Conservation (phyloP, 1,140 invertebrate species). For the Chlorops oryzae region DNA sequence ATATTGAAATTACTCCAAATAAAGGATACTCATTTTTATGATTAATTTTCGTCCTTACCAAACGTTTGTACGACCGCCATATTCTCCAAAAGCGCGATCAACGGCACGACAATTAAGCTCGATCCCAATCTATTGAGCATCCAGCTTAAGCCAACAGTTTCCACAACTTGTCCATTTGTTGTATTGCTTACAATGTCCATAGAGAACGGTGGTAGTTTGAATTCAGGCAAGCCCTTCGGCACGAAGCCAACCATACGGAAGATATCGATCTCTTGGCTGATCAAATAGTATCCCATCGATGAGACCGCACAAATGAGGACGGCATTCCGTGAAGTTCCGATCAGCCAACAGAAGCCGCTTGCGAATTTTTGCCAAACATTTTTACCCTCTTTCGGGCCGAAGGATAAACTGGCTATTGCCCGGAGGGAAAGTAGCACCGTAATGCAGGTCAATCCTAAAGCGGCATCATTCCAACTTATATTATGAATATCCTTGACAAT, state of each 20-base stretch:
- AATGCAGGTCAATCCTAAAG: constrained; percentile 67
- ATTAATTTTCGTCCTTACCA: no score
- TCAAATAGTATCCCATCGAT: constrained; percentile 54
- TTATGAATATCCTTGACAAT: constrained; percentile 59
- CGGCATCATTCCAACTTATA: constrained; percentile 61
- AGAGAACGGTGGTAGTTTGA: constrained; percentile 62
- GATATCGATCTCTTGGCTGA: constrained; percentile 25
- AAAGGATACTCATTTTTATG: background rate
- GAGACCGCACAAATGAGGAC: constrained; percentile 65
- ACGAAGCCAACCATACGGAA: constrained; percentile 53
- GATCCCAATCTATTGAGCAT: constrained; percentile 69
- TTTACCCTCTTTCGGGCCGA: constrained; percentile 55
- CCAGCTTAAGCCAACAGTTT: constrained; percentile 53
- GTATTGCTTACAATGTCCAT: constrained; percentile 46
- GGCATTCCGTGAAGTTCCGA: constrained; percentile 69
- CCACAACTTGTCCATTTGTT: constrained; percentile 48
- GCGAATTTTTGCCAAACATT: constrained; percentile 53
- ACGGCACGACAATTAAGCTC: constrained; percentile 71
- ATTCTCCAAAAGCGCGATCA: constrained; percentile 75
- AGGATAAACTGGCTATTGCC: constrained; percentile 54
- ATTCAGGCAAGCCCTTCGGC: constrained; percentile 61
- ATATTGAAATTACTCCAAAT: background rate
- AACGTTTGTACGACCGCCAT: constrained; percentile 76
- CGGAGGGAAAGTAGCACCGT: constrained; percentile 63
- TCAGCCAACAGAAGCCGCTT: constrained; percentile 58